Conservation (phyloP, 2,888 invertebrate genomes). For the Cheilosia impressa region DNA sequence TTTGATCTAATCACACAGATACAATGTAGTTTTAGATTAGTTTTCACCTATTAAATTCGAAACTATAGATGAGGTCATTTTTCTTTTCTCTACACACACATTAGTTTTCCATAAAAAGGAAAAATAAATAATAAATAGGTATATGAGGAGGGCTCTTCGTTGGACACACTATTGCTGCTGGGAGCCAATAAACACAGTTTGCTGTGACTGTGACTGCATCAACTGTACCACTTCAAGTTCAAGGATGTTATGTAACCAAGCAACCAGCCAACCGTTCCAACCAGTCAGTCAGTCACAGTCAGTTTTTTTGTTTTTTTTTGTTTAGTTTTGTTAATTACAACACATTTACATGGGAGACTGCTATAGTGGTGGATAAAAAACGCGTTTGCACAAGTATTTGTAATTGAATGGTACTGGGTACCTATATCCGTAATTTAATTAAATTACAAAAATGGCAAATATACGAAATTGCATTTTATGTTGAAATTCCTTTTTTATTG, state of each 20-base stretch:
- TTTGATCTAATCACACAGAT: slow-evolving; percentile 44
- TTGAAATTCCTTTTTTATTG: slow-evolving; percentile 1
- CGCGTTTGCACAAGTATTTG: slow-evolving; percentile 51
- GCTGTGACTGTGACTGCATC: slow-evolving; percentile 69
- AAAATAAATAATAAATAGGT: slow-evolving; percentile 1
- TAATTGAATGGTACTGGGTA: slow-evolving; percentile 22
- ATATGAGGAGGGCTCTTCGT: slow-evolving; percentile 3
- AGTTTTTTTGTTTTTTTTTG: slow-evolving; percentile 39
- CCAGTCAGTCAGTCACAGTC: slow-evolving; percentile 48
- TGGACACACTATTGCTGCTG: slow-evolving; percentile 16
- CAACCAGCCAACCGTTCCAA: slow-evolving; percentile 57
- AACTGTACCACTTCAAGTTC: slow-evolving; percentile 81
- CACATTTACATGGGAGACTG: slow-evolving; percentile 66
- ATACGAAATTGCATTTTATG: neutral
- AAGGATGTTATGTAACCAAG: slow-evolving; percentile 83
- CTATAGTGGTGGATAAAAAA: slow-evolving; percentile 52
- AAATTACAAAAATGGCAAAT: slow-evolving; percentile 19
- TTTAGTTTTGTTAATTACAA: slow-evolving; percentile 69
- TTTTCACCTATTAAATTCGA: slow-evolving; percentile 34
- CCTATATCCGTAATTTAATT: slow-evolving; percentile 60
- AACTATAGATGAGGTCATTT: slow-evolving; percentile 51
- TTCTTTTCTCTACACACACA: slow-evolving; percentile 7
- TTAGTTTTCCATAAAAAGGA: slow-evolving; percentile 13
- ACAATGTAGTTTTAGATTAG: slow-evolving; percentile 10
- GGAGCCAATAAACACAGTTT: slow-evolving; percentile 51